Evolutionary conservation across 2,888 invertebrate species (phyloP), one percentile per base, ranked within the genome.

Genomic region (Branchinecta sandiegonensis): DNA sequence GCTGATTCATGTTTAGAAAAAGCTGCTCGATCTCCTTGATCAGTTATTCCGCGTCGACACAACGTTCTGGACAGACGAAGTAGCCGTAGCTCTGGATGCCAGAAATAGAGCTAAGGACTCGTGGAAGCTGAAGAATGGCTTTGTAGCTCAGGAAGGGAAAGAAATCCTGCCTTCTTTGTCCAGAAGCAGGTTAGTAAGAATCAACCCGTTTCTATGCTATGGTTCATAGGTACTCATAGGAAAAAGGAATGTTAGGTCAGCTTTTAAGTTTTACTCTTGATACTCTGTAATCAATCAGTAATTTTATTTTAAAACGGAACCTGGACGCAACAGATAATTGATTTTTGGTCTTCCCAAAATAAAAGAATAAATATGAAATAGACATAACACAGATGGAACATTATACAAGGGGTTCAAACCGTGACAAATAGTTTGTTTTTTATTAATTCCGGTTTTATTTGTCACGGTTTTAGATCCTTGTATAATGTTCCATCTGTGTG

Each of bases 51-150:
- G 90, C 70, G 80, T 95, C 72, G 88, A 89, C 65, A 85, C 91
- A 76, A 94, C 94, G 0, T 87, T 87, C 74, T 94, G 93, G 93
- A 92, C 93, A 1, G 92, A 92, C 75, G 93, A 95, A 78, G 88
- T 94, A 74, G 86, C 87, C 65, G 87, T 90, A 56, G 94, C 94
- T 1, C 79, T 95, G 72, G 86, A 88, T 72, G 90, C 91, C 63
- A 86, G 93, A 71, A 92, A 94, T 83, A 77, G 80, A 65, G 79
- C 80, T 72, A 80, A 86, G 77, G 90, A 93, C 72, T 83, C 86
- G 1, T 96, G 94, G 94, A 84, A 89, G 73, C 79, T 96, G 46
- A 87, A 86, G 74, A 94, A 94, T 77, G 95, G 94, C 48, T 96
- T 96, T 77, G 89, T 96, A n/a, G 92, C 90, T 13, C 88, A 90